These are phyloP conservation scores for Nineta flava DNA, from an alignment of 2,888 invertebrate species.

Conservation along the genomic window DNA sequence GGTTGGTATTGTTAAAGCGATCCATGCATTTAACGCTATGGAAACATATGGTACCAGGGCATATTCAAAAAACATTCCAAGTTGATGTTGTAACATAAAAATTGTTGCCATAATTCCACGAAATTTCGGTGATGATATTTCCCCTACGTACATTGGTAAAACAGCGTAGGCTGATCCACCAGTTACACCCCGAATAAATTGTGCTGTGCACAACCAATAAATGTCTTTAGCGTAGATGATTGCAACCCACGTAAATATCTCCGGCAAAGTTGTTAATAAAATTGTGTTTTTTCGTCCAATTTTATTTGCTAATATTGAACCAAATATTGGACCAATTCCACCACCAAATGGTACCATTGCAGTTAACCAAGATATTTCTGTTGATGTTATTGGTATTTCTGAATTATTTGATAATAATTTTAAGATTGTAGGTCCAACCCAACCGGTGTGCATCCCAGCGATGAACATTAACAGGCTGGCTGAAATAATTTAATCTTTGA, in stretches of 20 bases:
- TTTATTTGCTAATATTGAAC: slow-evolving; percentile 42
- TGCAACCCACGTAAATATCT: slow-evolving; percentile 39
- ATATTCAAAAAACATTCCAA: slow-evolving; percentile 38
- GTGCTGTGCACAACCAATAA: slow-evolving; percentile 33
- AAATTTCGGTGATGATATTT: slow-evolving; percentile 8
- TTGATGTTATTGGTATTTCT: slow-evolving; percentile 27
- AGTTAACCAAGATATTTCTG: slow-evolving; percentile 37
- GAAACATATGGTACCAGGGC: slow-evolving; percentile 37
- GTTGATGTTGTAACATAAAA: slow-evolving; percentile 36
- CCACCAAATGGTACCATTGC: slow-evolving; percentile 43
- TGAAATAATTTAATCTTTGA: no score
- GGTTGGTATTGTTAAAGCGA: slow-evolving; percentile 38
- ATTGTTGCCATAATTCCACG: slow-evolving; percentile 33
- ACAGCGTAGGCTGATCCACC: slow-evolving; percentile 13
- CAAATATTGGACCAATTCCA: slow-evolving; percentile 38
- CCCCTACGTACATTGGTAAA: slow-evolving; percentile 8
- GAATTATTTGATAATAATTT: slow-evolving; percentile 17
- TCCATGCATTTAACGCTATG: slow-evolving; percentile 30
- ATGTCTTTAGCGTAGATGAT: slow-evolving; percentile 37
- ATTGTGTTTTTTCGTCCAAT: slow-evolving; percentile 41
- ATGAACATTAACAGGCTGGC: slow-evolving; percentile 20
- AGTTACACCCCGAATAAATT: slow-evolving; percentile 42
- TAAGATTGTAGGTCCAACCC: slow-evolving; percentile 26
- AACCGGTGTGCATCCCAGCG: slow-evolving; percentile 27
- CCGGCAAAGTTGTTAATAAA: slow-evolving; percentile 36